phyloP scores from a whole-genome alignment of 2,888 invertebrate species.

The Charanyca ferruginea region DNA sequence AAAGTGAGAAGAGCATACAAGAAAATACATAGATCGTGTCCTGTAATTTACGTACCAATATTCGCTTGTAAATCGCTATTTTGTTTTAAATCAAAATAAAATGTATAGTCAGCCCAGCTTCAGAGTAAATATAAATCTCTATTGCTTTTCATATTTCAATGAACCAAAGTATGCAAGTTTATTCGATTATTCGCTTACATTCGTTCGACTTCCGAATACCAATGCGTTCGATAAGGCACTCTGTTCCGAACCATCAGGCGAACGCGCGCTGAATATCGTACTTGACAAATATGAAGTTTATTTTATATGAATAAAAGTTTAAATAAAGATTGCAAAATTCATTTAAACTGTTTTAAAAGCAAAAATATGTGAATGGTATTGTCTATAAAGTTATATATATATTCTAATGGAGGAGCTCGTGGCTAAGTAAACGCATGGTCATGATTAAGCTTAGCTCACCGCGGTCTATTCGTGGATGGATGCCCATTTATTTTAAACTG shows the following conservation, averaged over 20 bases:
- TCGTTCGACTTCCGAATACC: conserved; percentile 58
- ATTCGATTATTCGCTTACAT: conserved; percentile 60
- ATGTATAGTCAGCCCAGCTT: conserved; percentile 4
- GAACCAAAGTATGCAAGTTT: conserved; percentile 53
- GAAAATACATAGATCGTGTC: neutral
- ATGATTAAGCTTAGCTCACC: no score
- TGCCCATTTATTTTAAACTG: no score
- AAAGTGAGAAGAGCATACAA: no score
- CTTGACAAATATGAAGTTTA: conserved; percentile 13
- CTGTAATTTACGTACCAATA: neutral
- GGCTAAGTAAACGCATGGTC: no score
- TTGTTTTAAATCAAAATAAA: conserved; percentile 20
- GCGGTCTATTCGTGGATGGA: no score
- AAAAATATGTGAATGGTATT: no score
- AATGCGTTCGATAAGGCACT: conserved; percentile 61
- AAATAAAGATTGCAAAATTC: neutral
- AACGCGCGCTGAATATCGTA: conserved; percentile 61
- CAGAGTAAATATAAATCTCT: conserved; percentile 34
- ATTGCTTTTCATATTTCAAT: conserved; percentile 56
- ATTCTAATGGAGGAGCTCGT: no score
- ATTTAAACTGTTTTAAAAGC: no score
- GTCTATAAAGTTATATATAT: no score
- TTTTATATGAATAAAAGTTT: conserved; percentile 17
- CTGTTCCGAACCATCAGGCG: conserved; percentile 43
- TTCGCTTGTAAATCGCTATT: neutral